A percentile compares a stretch with the other conserved stretches of the same genome.
Evolutionary conservation across 1,140 invertebrate genomes (phyloP).

Genomic region (Condylostylus longicornis): DNA sequence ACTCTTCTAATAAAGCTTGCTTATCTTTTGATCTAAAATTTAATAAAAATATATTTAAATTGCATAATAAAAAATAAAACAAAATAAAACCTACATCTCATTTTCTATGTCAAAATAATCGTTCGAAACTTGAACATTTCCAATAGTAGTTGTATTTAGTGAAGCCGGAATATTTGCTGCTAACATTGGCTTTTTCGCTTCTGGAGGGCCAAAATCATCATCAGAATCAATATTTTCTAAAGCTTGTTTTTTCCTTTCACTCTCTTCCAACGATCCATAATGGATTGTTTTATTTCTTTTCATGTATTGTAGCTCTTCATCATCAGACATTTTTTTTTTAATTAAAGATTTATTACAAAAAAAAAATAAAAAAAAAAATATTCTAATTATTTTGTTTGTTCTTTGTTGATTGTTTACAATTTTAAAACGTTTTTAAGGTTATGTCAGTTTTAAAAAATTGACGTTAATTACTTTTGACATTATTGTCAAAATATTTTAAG

Average conservation of each 20-base stretch:
- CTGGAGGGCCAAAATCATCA: slow-evolving; percentile 36
- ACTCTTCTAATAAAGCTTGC: slow-evolving; percentile 80
- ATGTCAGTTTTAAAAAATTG: too few species aligned
- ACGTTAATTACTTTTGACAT: too few species aligned
- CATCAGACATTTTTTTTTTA: slow-evolving; percentile 61
- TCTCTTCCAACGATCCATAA: slow-evolving; percentile 77
- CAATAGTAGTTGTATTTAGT: too few species aligned
- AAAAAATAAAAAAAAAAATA: too few species aligned
- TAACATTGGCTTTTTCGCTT: slow-evolving; percentile 24
- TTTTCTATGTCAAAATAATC: slow-evolving; percentile 88
- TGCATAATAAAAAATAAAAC: not conserved
- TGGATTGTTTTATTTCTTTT: slow-evolving; percentile 67
- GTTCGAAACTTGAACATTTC: slow-evolving; percentile 57
- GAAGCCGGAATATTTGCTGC: slow-evolving; percentile 4
- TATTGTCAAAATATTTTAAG: too few species aligned
- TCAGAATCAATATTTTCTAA: slow-evolving; percentile 32
- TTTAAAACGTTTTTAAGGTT: too few species aligned
- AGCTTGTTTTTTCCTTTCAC: slow-evolving; percentile 46
- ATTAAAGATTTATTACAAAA: too few species aligned
- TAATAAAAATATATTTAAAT: not conserved
- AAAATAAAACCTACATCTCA: too few species aligned
- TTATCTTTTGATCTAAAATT: slow-evolving; percentile 49
- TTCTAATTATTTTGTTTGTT: too few species aligned
- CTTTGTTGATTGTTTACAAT: too few species aligned
- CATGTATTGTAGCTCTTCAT: slow-evolving; percentile 59